Base-by-base conservation (phyloP, 2,888 invertebrate genomes). In the Prionchulus punctatus region DNA sequence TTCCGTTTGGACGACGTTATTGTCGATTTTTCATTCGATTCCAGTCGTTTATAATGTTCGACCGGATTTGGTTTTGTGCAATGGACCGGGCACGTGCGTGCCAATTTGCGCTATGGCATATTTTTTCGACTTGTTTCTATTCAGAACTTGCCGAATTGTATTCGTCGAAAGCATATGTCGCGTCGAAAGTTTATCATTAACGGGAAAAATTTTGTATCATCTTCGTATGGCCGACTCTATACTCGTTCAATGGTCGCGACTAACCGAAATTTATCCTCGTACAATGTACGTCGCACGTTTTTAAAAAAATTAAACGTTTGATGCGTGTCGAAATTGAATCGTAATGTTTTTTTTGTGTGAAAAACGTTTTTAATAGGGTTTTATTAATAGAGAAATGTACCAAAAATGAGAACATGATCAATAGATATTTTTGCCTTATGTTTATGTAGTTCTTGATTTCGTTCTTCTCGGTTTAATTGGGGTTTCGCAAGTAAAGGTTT, bases 31-130 rank as follows among this genome's bases (percentile, higher is more conserved):
- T 1, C 76, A 78, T 63, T 80, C 82, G 54, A 70, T 86, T 65
- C 84, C 84, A 57, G 63, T 86, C 21, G 73, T 89, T 31, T 77
- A 80, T 63, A 77, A 73, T 52, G 78, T 81, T 64, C 79, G 78
- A 61, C 92, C 94, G 1, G 81, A 88, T 55, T 68, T 71, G 63
- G 79, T 90, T 64, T 74, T 90, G 51, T 89, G 86, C 73, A 92
- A 96, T 76, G 96, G 98, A 0, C 96, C 96, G 47, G 94, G 94
- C 4, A 94, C 91, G 3, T 94, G 96, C 72, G 79, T 98, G 58
- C 96, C 96, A 2, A 76, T 92, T 56, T 90, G 90, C 75, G 64
- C 84, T 55, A 78, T 84, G 55, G 83, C 82, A 21, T 85, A 85
- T 69, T 50, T 89, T 0, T 75, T 84, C 62, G 64, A 65, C 50